phyloP scores from a whole-genome alignment of 2,888 invertebrate genomes.

The Ophraella communa region DNA sequence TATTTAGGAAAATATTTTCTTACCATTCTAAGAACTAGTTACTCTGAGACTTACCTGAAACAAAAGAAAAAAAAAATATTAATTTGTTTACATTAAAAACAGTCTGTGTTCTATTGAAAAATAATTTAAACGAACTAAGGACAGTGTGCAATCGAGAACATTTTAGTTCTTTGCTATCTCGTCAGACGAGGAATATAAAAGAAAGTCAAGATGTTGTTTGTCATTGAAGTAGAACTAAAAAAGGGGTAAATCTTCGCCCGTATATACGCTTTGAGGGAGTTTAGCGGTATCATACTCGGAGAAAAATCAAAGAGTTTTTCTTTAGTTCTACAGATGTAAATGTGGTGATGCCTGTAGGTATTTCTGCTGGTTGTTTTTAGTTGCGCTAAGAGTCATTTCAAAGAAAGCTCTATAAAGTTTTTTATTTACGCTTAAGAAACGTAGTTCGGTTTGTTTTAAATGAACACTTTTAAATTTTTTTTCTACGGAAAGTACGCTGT shows the following conservation, averaged over 20 bases:
- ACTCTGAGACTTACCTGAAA: too few species aligned
- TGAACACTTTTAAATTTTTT: not conserved
- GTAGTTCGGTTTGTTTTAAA: not conserved
- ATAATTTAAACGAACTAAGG: constrained; percentile 4
- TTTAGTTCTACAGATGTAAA: constrained; percentile 4
- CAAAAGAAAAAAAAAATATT: not conserved
- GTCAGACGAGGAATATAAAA: constrained; percentile 13
- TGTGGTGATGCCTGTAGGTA: constrained; percentile 8
- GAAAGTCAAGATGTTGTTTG: constrained; percentile 19
- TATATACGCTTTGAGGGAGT: constrained; percentile 15
- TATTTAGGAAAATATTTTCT: too few species aligned
- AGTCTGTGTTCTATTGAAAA: constrained; percentile 1
- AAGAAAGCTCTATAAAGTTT: not conserved
- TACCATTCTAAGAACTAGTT: too few species aligned
- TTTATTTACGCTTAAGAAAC: not conserved
- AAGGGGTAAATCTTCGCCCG: constrained; percentile 13
- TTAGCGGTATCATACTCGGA: constrained; percentile 11
- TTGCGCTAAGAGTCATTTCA: not conserved
- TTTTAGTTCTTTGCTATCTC: constrained; percentile 11
- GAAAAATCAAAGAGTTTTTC: constrained; percentile 14
- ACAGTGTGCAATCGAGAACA: constrained; percentile 6
- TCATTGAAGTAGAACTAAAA: constrained; percentile 12
- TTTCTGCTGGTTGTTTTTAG: not conserved
- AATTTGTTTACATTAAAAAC: not conserved
- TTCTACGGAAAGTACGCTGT: too few species aligned